Base-by-base conservation (phyloP, 2,113 vertebrate genomes). In the Centropus bengalensis region DNA sequence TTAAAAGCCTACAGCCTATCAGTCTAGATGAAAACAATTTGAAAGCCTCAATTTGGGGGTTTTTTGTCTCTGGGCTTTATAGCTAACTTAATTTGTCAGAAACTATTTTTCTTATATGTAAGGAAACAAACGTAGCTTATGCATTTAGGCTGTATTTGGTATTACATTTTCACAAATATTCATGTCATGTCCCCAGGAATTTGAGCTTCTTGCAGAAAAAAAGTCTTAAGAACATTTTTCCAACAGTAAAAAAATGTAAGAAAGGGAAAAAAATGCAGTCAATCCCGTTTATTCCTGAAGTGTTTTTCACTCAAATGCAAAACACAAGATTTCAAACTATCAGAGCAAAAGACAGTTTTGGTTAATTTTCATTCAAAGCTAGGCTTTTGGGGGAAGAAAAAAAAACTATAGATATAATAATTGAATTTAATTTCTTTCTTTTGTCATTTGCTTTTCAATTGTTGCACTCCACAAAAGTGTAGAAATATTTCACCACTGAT, bases 1-100 rank as follows among this genome's bases (percentile, higher is more conserved):
- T 88, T 91, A 92, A 91, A 96, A 76, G 71, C 36, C 28, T 79
- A 36, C 24, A 93, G 49, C 38, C 15, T 52, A 75, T 80, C 88
- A 56, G 67, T 63, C 47, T 91, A 91, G 91, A 93, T 51, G 45
- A 93, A 81, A 83, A 23, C 18, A 91, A 81, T 71, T 36, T 86
- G 52, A 91, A 93, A 93, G 38, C 7, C 10, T 90, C 58, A 47
- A 0, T 44, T 91, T 32, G 19, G 20, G 20, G 21, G 66, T 33
- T 74, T 80, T 84, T 87, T 82, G 60, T 78, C 62, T 91, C 55
- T 36, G 24, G 32, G 15, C 19, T 83, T 82, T 78, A 81, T 62
- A 36, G 42, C 33, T 71, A 71, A 69, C 51, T 19, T 87, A 78
- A n/a, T 66, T 92, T 91, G 38, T 47, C 62, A 90, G 62, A 85